Conservation (phyloP, 2,113 vertebrate species). For the Panthera tigris region DNA sequence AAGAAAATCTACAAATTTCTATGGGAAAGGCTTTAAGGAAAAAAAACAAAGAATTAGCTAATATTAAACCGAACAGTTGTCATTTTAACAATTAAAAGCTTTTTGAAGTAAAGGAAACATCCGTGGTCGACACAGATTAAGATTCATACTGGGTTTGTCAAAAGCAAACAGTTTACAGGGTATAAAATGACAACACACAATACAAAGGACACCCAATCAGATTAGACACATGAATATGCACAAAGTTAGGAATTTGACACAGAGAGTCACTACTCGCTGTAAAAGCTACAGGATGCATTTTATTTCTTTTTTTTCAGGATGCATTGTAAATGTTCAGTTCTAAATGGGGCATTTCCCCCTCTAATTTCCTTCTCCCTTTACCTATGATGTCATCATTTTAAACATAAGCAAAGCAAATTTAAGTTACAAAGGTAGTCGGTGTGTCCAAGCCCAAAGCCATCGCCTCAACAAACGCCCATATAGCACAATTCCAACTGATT, state of each 20-base stretch:
- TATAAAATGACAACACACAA: background rate
- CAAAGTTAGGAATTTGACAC: conserved; percentile 17
- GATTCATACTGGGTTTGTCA: background rate
- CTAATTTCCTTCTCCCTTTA: conserved; percentile 28
- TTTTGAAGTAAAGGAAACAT: background rate
- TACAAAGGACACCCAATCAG: background rate
- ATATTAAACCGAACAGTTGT: conserved; percentile 6
- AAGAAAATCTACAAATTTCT: conserved; percentile 38
- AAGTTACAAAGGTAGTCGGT: conserved; percentile 45
- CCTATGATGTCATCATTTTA: conserved; percentile 48
- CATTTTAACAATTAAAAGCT: conserved; percentile 6
- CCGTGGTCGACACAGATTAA: background rate
- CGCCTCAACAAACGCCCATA: background rate
- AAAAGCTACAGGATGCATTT: background rate
- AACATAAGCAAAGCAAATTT: conserved; percentile 42
- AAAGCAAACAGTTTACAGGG: background rate
- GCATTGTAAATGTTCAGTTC: background rate
- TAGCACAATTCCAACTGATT: background rate
- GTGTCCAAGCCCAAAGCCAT: conserved; percentile 6
- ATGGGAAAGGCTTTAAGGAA: conserved; percentile 23
- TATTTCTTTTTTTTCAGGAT: background rate
- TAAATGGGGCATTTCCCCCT: background rate
- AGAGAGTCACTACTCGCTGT: background rate
- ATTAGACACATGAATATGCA: background rate
- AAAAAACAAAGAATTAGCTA: background rate